Percentiles rank a stretch among this genome's conserved stretches.
phyloP scores from a whole-genome alignment of 2,797 vertebrate species.

The Myiotriccus ornatus region DNA sequence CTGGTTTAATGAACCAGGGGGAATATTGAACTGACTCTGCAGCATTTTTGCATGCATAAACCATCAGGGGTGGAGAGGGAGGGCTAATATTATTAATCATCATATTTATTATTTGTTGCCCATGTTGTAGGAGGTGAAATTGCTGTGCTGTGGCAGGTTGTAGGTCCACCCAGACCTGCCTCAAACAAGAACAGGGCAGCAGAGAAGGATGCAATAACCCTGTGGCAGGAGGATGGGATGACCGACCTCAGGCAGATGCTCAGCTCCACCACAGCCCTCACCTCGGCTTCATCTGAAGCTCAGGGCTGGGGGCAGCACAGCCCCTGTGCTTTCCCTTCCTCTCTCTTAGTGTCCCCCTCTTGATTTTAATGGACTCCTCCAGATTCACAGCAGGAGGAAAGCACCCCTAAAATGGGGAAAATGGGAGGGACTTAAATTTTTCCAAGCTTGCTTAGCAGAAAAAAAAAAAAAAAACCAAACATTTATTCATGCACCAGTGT shows the following conservation, averaged over 20 bases:
- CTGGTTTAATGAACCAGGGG: constrained; percentile 4
- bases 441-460: neutral
- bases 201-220: neutral
- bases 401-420: neutral
- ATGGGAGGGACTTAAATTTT: neutral
- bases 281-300: fast-evolving
- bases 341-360: neutral
- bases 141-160: neutral
- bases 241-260: neutral
- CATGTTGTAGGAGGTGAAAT: neutral
- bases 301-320: neutral
- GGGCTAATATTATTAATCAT: neutral
- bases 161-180: neutral
- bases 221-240: neutral
- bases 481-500: neutral
- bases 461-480: neutral
- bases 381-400: neutral
- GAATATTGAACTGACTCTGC: neutral
- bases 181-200: neutral
- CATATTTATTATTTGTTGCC: neutral
- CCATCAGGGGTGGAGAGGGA: neutral
- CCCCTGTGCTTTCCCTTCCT: neutral
- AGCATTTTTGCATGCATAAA: neutral
- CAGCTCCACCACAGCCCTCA: neutral
- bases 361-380: neutral